These are phyloP conservation scores for Alviniconcha strummeri DNA, from an alignment of 2,888 invertebrate genomes.

Conservation along the genomic window DNA sequence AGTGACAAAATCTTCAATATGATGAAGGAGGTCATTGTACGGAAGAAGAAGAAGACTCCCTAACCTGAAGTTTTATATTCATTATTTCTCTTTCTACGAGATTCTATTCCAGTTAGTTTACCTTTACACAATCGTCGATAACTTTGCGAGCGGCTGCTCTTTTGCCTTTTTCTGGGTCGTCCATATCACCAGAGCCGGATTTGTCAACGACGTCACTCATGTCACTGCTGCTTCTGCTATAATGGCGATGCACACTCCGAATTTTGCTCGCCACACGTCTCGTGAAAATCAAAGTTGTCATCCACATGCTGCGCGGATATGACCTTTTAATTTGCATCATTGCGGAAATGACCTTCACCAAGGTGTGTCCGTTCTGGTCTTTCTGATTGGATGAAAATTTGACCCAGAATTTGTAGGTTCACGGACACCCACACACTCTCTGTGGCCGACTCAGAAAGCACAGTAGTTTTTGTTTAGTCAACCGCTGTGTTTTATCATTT, in stretches of 20 bases:
- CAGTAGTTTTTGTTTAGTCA: no score
- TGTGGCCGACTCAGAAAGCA: no score
- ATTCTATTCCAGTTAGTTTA: conserved; percentile 34
- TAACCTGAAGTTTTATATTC: no score
- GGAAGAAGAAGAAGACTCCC: no score
- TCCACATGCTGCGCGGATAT: conserved; percentile 33
- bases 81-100: neutral
- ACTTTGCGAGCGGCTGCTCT: conserved; percentile 66
- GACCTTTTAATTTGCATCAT: conserved; percentile 25
- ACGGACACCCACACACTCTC: no score
- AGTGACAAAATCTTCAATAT: no score
- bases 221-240: conserved; percentile 6
- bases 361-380: neutral
- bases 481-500: no score
- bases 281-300: conserved; percentile 2
- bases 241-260: neutral
- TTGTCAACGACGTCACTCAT: conserved; percentile 19
- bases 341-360: conserved; percentile 18
- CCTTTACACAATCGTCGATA: conserved; percentile 65
- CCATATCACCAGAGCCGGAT: conserved; percentile 39
- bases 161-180: conserved; percentile 59
- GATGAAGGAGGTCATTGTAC: no score
- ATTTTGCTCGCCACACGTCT: neutral
- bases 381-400: neutral
- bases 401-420: no score